Percentiles rank a stretch among this genome's conserved stretches.
phyloP scores from a whole-genome alignment of 2,888 invertebrate species.

The Cephonodes hylas region DNA sequence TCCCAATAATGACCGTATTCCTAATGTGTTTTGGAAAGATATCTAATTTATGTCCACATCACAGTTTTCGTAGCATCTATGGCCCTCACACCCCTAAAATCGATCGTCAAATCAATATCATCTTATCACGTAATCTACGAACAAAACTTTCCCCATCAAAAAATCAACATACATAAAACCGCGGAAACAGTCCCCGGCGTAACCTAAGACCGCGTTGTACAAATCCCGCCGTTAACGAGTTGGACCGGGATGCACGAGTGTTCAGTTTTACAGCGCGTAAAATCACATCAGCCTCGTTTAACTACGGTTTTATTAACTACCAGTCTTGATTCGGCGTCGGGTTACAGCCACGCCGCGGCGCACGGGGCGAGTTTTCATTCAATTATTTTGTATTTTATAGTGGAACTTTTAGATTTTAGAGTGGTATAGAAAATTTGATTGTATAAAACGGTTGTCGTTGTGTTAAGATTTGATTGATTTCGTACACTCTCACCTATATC shows the following conservation, averaged over 20 bases:
- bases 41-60: too few relatives aligned
- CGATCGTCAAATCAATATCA: neutral
- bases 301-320: conserved; percentile 65
- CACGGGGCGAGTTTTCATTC: conserved; percentile 28
- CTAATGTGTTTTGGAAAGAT: too few relatives aligned
- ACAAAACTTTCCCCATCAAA: too few relatives aligned
- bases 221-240: conserved; percentile 16
- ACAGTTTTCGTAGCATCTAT: too few relatives aligned
- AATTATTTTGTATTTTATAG: too few relatives aligned
- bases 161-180: neutral
- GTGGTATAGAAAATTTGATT: too few relatives aligned
- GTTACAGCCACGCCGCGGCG: conserved; percentile 34
- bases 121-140: neutral
- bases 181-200: neutral
- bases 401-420: too few relatives aligned
- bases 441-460: too few relatives aligned
- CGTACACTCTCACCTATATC: too few relatives aligned
- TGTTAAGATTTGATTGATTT: too few relatives aligned
- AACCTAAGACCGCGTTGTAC: conserved; percentile 11
- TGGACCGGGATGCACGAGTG: conserved; percentile 3
- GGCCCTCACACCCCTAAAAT: too few relatives aligned
- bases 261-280: conserved; percentile 20
- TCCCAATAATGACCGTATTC: too few relatives aligned
- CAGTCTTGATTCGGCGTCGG: conserved; percentile 52
- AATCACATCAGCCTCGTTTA: conserved; percentile 35